Evolutionary conservation across 1,140 invertebrate genomes (phyloP).

Genomic region (Drosophila simulans): DNA sequence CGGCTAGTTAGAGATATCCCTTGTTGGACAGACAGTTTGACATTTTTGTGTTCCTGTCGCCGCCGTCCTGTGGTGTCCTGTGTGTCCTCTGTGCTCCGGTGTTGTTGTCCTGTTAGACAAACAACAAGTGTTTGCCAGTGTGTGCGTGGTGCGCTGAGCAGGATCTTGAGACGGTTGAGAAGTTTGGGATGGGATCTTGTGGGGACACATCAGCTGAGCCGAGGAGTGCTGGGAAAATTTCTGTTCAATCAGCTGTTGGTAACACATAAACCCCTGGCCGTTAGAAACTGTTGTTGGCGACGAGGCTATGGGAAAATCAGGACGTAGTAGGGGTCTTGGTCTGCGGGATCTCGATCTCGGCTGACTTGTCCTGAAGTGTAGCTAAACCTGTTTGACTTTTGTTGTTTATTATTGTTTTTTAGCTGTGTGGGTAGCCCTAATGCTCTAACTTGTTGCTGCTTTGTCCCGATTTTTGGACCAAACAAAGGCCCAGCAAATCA

Average conservation of each 20-base stretch:
- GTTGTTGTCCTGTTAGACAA: constrained; percentile 66
- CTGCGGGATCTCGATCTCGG: constrained; percentile 4
- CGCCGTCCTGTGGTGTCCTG: constrained; percentile 70
- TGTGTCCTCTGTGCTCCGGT: constrained; percentile 6
- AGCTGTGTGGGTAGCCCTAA: constrained; percentile 40
- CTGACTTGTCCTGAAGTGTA: constrained; percentile 57
- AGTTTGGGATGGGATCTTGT: constrained; percentile 3
- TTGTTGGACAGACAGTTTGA: constrained; percentile 72
- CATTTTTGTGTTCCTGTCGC: constrained; percentile 72
- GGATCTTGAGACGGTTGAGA: constrained; percentile 29
- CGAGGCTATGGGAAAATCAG: constrained; percentile 67
- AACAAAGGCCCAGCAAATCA: constrained; percentile 75
- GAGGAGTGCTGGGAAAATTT: constrained; percentile 75
- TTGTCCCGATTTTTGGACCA: constrained; percentile 49
- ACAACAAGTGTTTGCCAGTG: constrained; percentile 56
- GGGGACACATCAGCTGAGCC: constrained; percentile 66
- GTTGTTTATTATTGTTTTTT: constrained; percentile 51
- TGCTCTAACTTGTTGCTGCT: constrained; percentile 61
- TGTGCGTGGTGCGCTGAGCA: constrained; percentile 28
- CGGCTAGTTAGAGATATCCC: constrained; percentile 80
- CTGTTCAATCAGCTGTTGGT: constrained; percentile 74
- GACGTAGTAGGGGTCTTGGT: constrained; percentile 24
- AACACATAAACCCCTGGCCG: constrained; percentile 29
- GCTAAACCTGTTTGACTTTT: constrained; percentile 82
- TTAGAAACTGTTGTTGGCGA: constrained; percentile 24